Base-by-base conservation (phyloP, 2,888 invertebrate species). In the Habrosyne pyritoides region DNA sequence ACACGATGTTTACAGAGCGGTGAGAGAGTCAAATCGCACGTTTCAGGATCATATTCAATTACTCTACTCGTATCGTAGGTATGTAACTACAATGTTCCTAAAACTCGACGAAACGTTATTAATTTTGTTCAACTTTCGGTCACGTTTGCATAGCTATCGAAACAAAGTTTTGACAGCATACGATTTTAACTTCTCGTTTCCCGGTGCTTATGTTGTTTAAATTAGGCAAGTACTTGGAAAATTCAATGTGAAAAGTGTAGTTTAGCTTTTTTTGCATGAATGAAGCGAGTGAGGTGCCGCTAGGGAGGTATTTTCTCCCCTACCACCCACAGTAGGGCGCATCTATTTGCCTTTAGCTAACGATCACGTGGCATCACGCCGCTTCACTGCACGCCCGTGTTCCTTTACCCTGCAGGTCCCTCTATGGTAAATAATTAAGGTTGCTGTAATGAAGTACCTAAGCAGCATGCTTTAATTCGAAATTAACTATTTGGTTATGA, bases 51-150 rank as follows among this genome's bases (percentile, higher is more conserved):
- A 59, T 58, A 61, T 56, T 58, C 60, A 58, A 60, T 60, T 54
- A 61, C 47, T 49, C 47, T 52, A 36, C 53, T 53, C 53, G 53
- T 33, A 49, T 55, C 51, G 46, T 53, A 53, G 28, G 21, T 24
- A 52, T 36, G 36, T 14, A 14, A 47, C 57, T 67, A 64, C 64
- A 71, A 63, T 69, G 60, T 73, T 68, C 67, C 64, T 62, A 56
- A 69, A 81, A 74, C 69, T 73, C 68, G 50, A 54, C 66, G 63
- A 69, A 71, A 63, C 61, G 57, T 75, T 80, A 82, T 82, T 79
- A 75, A 77, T 79, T 76, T 66, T 64, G 61, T 75, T 73, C 66
- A 78, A 77, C 76, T 79, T 70, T 71, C 62, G 70, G 72, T 71
- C 73, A 72, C 73, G 72, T 77, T 76, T 75, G 67, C 58, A 69